Evolutionary conservation across 2,888 invertebrate genomes (phyloP).

Genomic region (Euspilapteryx auroguttella): DNA sequence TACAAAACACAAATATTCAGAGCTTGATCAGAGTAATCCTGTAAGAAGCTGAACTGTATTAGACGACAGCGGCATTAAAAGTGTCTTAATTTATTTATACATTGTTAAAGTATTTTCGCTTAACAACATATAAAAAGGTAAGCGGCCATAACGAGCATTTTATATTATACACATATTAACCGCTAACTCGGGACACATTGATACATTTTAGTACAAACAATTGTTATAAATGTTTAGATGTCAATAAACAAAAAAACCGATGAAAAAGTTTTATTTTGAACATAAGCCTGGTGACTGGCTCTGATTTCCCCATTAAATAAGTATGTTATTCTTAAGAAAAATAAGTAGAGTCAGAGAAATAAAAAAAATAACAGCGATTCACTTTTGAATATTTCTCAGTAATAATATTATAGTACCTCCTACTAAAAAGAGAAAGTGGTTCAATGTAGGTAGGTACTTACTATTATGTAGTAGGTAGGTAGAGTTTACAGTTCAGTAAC

Average conservation of each 20-base stretch:
- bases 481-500: too few relatives aligned
- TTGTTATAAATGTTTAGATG: slow-evolving; percentile 55
- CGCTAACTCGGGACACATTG: slow-evolving; percentile 51
- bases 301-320: too few relatives aligned
- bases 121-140: slow-evolving; percentile 24
- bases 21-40: not conserved
- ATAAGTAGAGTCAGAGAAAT: too few relatives aligned
- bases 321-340: too few relatives aligned
- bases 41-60: not conserved
- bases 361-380: too few relatives aligned
- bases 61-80: slow-evolving; percentile 12
- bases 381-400: too few relatives aligned
- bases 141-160: slow-evolving; percentile 35
- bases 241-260: slow-evolving; percentile 46
- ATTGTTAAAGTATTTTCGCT: slow-evolving; percentile 30
- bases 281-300: too few relatives aligned
- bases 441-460: too few relatives aligned
- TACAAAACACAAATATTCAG: not conserved
- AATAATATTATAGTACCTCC: too few relatives aligned
- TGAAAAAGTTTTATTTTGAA: slow-evolving; percentile 16
- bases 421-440: too few relatives aligned
- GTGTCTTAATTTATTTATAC: slow-evolving; percentile 23
- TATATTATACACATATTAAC: slow-evolving; percentile 37
- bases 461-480: too few relatives aligned
- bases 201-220: slow-evolving; percentile 60